phyloP scores from a whole-genome alignment of 2,888 invertebrate genomes.

The Eupeodes luniger region DNA sequence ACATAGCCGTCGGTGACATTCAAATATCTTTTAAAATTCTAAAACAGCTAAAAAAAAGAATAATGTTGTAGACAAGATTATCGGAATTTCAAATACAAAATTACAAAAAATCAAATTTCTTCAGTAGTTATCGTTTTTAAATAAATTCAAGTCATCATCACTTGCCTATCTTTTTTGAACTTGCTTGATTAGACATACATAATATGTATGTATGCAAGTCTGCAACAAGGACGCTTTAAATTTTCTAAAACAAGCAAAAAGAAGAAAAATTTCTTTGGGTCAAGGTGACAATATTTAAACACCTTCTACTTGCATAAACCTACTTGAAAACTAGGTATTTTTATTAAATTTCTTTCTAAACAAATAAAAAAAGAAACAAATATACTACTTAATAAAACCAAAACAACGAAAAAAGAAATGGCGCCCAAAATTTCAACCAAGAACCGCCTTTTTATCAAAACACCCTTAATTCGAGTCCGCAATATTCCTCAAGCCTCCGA shows the following conservation, averaged over 20 bases:
- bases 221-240: conserved; percentile 3
- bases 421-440: conserved; percentile 54
- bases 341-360: conserved; percentile 51
- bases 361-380: conserved; percentile 1
- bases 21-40: too few relatives aligned
- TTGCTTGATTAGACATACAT: not conserved
- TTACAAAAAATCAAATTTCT: too few relatives aligned
- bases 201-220: too few relatives aligned
- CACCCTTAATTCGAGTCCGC: conserved; percentile 46
- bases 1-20: too few relatives aligned
- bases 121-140: too few relatives aligned
- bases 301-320: conserved; percentile 45
- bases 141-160: not conserved
- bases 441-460: conserved; percentile 64
- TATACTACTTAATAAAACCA: not conserved
- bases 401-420: conserved; percentile 58
- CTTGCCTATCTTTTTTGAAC: not conserved
- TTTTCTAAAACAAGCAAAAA: not conserved
- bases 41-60: too few relatives aligned
- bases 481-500: conserved; percentile 37
- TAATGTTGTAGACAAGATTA: too few relatives aligned
- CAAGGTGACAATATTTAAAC: conserved; percentile 68
- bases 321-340: conserved; percentile 6
- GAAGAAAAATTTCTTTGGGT: conserved; percentile 58
- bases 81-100: too few relatives aligned